Evolutionary conservation across 2,888 invertebrate species (phyloP).

Genomic region (Yponomeuta malinellus): DNA sequence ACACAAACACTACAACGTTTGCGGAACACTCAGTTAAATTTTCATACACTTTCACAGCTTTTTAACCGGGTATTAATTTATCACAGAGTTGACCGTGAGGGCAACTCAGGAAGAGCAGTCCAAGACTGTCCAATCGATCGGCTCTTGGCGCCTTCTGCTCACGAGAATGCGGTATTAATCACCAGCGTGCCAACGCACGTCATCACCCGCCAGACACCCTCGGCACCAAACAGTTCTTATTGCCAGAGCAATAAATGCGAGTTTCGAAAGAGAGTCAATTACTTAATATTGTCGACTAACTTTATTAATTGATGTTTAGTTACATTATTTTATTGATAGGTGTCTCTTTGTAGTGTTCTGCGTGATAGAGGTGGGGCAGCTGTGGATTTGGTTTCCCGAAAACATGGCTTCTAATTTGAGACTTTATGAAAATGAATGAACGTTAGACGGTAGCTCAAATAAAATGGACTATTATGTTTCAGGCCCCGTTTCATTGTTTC

Average conservation of each 20-base stretch:
- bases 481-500: too few relatives aligned
- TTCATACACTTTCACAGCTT: not conserved
- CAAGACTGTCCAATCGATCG: not conserved
- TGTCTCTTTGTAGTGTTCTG: not conserved
- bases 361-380: not conserved
- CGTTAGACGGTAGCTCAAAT: too few relatives aligned
- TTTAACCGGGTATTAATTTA: too few relatives aligned
- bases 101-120: not conserved
- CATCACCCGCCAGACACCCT: not conserved
- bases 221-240: not conserved
- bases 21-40: not conserved
- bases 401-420: too few relatives aligned
- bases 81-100: not conserved
- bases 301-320: not conserved
- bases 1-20: too few relatives aligned
- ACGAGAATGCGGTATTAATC: not conserved
- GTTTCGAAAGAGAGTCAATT: not conserved
- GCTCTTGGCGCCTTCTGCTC: not conserved
- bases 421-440: too few relatives aligned
- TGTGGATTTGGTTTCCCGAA: not conserved
- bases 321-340: not conserved
- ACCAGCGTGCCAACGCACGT: not conserved
- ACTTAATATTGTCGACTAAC: too few relatives aligned
- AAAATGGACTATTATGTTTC: too few relatives aligned
- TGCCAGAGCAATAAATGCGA: not conserved